Percentiles rank a stretch among this genome's conserved stretches.
phyloP scores from a whole-genome alignment of 2,113 vertebrate genomes.

The Microtus oregoni region DNA sequence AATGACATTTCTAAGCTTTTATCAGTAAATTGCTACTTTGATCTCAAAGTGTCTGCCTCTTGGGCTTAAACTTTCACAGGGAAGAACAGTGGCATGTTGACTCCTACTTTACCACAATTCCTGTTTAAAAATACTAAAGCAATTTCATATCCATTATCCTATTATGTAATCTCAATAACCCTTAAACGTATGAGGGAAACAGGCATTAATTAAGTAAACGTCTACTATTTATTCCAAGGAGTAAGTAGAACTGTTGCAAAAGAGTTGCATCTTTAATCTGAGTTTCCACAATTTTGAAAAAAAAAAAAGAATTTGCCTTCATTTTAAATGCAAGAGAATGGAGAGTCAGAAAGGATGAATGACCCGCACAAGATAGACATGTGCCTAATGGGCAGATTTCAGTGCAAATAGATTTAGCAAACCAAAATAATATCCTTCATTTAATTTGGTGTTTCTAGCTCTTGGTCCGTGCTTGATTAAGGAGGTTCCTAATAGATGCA shows the following conservation, averaged over 20 bases:
- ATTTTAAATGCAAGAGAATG: background rate
- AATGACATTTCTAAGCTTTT: constrained; percentile 9
- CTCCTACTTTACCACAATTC: constrained; percentile 7
- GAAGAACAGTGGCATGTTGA: background rate
- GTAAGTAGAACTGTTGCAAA: background rate
- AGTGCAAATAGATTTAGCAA: background rate
- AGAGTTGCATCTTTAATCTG: constrained; percentile 35
- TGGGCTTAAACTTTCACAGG: background rate
- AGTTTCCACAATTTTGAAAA: constrained; percentile 36
- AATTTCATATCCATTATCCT: background rate
- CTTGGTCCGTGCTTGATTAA: background rate
- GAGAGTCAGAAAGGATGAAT: background rate
- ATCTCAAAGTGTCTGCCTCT: constrained; percentile 20
- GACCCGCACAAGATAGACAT: background rate
- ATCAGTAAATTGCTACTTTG: constrained; percentile 22
- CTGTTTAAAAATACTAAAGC: background rate
- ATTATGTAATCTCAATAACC: constrained; percentile 1
- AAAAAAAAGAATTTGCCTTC: constrained; percentile 22
- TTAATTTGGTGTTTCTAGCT: background rate
- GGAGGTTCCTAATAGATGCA: background rate
- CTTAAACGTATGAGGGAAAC: constrained; percentile 2
- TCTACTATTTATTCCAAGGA: background rate
- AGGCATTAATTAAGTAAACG: constrained; percentile 29
- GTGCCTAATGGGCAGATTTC: background rate
- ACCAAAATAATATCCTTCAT: background rate